Percentiles rank a stretch among this genome's conserved stretches.
Evolutionary conservation across 2,113 vertebrate species (phyloP).

Genomic region (Fulica atra): DNA sequence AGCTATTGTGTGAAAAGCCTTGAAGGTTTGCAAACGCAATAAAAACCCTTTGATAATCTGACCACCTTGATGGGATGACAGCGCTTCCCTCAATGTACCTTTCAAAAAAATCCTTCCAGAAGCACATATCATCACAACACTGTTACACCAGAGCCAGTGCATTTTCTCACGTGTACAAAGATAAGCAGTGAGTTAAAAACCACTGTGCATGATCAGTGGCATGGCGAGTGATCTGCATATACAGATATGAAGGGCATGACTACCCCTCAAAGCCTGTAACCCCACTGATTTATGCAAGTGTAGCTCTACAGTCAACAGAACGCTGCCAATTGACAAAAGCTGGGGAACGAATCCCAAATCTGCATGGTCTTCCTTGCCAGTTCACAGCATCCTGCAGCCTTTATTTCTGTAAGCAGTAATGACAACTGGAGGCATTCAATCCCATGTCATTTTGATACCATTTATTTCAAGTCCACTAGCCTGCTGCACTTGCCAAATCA

Average conservation of each 20-base stretch:
- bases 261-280: background rate
- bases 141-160: background rate
- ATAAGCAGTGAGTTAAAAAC: background rate
- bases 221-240: background rate
- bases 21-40: background rate
- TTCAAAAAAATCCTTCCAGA: background rate
- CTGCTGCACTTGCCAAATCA: background rate
- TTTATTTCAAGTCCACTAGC: background rate
- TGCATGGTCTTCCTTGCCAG: background rate
- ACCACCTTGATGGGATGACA: background rate
- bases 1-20: background rate
- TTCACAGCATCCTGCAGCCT: background rate
- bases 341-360: background rate
- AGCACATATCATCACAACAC: background rate
- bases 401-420: background rate
- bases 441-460: background rate
- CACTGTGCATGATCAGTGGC: background rate
- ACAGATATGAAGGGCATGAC: background rate
- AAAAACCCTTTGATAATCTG: background rate
- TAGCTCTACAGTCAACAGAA: background rate
- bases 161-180: background rate
- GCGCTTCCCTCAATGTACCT: background rate
- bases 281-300: background rate
- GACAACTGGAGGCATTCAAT: background rate
- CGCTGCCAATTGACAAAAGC: background rate